A percentile compares a stretch with the other conserved stretches of the same genome.
Evolutionary conservation across 2,888 invertebrate genomes (phyloP).

Genomic region (Eudasyphora cyanicolor): DNA sequence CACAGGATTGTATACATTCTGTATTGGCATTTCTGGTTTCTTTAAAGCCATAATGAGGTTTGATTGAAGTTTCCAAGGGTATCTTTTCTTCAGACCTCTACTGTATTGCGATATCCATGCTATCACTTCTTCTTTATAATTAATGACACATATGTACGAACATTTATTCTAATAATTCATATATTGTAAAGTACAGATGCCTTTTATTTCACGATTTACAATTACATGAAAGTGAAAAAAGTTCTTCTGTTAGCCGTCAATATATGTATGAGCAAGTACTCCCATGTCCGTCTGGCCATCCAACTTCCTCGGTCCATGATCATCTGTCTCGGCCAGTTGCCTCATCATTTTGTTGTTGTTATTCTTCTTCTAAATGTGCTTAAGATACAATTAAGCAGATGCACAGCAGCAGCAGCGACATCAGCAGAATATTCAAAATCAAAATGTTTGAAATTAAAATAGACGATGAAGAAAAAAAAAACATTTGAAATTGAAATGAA

Average conservation of each 20-base stretch:
- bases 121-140: not conserved
- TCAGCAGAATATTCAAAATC: not conserved
- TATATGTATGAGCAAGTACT: no score
- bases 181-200: not conserved
- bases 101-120: not conserved
- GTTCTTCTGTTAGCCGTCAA: not conserved
- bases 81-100: not conserved
- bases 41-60: no score
- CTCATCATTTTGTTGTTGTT: not conserved
- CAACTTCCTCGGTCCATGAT: not conserved
- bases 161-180: not conserved
- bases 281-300: not conserved
- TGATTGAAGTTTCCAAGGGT: no score
- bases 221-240: not conserved
- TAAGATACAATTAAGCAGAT: conserved; percentile 20
- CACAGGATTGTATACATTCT: no score
- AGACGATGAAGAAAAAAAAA: not conserved
- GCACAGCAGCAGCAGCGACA: not conserved
- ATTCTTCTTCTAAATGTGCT: not conserved
- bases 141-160: not conserved
- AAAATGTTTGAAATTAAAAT: not conserved
- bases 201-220: not conserved
- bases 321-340: not conserved
- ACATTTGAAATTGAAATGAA: not conserved
- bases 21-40: no score